phyloP scores from a whole-genome alignment of 2,888 invertebrate species.

The Camponotus fellah region DNA sequence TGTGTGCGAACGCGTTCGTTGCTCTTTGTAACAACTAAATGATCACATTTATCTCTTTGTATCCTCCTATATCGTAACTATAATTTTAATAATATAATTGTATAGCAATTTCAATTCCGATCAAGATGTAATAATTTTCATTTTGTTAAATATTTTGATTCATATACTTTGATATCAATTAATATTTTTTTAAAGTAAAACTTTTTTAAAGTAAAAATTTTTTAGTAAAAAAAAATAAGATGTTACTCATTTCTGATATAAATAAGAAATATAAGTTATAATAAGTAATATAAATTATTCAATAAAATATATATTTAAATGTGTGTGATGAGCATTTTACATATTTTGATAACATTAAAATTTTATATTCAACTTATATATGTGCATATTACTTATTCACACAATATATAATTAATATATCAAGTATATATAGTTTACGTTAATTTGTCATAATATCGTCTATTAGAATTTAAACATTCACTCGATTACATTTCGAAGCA shows the following conservation, averaged over 20 bases:
- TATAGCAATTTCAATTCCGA: not conserved
- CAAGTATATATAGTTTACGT: not conserved
- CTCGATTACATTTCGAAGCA: constrained; percentile 27
- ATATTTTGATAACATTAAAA: not conserved
- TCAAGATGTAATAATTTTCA: not conserved
- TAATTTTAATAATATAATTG: too few species aligned
- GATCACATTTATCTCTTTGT: not conserved
- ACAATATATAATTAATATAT: not conserved
- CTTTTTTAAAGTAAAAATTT: too few species aligned
- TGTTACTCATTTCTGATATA: not conserved
- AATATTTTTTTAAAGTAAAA: not conserved
- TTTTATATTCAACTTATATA: not conserved
- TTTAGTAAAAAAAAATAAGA: not conserved
- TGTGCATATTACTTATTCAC: not conserved
- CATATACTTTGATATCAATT: not conserved
- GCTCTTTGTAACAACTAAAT: not conserved
- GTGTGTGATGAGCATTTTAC: not conserved
- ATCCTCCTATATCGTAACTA: not conserved
- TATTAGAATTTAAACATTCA: constrained; percentile 17
- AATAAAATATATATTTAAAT: constrained; percentile 20
- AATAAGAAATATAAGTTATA: not conserved
- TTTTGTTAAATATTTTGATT: not conserved
- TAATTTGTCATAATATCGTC: not conserved
- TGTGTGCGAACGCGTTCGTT: not conserved
- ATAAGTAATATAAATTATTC: not conserved